These are phyloP conservation scores for Tromatobia lineatoria DNA, from an alignment of 2,888 invertebrate species.

Conservation along the genomic window DNA sequence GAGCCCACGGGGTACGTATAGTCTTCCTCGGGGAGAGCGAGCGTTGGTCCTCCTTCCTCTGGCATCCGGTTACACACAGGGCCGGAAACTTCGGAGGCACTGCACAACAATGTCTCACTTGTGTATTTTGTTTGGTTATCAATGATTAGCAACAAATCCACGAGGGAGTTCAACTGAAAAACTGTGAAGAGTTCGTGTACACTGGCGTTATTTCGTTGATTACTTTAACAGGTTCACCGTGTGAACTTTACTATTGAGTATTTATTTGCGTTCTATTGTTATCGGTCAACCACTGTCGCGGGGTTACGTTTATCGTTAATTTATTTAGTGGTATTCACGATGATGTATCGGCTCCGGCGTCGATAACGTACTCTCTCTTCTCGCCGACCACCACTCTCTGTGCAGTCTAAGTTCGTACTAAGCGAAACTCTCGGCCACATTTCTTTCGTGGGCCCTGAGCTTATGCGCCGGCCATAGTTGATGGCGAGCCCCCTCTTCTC, in stretches of 20 bases:
- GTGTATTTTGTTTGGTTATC: neutral
- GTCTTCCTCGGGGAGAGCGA: slow-evolving; percentile 48
- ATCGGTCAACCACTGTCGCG: neutral
- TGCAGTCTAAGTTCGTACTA: slow-evolving; percentile 84
- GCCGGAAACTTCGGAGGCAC: slow-evolving; percentile 23
- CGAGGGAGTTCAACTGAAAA: neutral
- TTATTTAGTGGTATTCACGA: slow-evolving; percentile 2
- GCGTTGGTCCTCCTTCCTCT: slow-evolving; percentile 61
- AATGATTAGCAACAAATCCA: neutral
- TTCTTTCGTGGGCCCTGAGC: slow-evolving; percentile 83
- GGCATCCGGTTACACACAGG: slow-evolving; percentile 70
- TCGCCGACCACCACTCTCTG: slow-evolving; percentile 80
- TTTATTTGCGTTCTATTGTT: slow-evolving; percentile 3
- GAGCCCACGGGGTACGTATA: slow-evolving; percentile 39
- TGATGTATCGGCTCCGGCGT: slow-evolving; percentile 37
- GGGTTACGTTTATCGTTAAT: neutral
- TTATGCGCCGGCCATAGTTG: slow-evolving; percentile 83
- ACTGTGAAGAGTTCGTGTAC: neutral
- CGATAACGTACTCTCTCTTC: slow-evolving; percentile 21
- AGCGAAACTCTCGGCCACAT: slow-evolving; percentile 82
- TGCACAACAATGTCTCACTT: neutral
- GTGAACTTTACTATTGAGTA: slow-evolving; percentile 12
- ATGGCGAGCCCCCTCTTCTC: slow-evolving; percentile 73
- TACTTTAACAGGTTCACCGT: neutral
- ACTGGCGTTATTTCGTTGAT: neutral